These are phyloP conservation scores for Cacoxenus indagator DNA, from an alignment of 2,888 invertebrate genomes.

Conservation along the genomic window DNA sequence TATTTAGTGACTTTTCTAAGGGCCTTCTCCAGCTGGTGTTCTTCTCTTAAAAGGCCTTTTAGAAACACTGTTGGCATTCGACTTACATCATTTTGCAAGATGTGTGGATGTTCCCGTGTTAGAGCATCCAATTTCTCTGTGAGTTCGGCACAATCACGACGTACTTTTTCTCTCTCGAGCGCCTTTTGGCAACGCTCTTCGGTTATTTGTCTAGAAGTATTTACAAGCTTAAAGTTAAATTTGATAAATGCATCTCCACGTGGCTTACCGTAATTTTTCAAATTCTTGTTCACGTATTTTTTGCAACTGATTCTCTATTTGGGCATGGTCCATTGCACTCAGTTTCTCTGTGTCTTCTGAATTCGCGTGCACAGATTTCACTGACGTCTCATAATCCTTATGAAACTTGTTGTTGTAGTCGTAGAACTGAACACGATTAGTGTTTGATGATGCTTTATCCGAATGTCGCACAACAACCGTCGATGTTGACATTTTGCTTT, in stretches of 20 bases:
- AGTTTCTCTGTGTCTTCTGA: conserved; percentile 43
- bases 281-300: conserved; percentile 51
- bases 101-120: conserved; percentile 61
- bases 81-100: conserved; percentile 58
- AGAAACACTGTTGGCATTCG: too few relatives aligned
- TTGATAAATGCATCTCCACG: not conserved
- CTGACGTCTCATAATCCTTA: conserved; percentile 64
- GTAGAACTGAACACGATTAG: conserved; percentile 69
- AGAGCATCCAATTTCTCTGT: conserved; percentile 72
- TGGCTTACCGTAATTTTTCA: conserved; percentile 49
- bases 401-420: conserved; percentile 72
- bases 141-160: conserved; percentile 72
- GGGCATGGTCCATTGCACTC: conserved; percentile 65
- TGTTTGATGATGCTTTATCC: not conserved
- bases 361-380: conserved; percentile 64
- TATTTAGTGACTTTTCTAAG: too few relatives aligned
- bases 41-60: too few relatives aligned
- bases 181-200: conserved; percentile 72
- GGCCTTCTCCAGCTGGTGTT: too few relatives aligned
- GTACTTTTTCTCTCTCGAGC: conserved; percentile 72
- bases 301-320: conserved; percentile 50
- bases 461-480: conserved; percentile 28
- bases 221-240: not conserved
- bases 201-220: conserved; percentile 59
- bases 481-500: conserved; percentile 26